Evolutionary conservation across 2,113 vertebrate genomes (phyloP), one percentile per base, ranked within the genome.

Genomic region (Willisornis vidua): DNA sequence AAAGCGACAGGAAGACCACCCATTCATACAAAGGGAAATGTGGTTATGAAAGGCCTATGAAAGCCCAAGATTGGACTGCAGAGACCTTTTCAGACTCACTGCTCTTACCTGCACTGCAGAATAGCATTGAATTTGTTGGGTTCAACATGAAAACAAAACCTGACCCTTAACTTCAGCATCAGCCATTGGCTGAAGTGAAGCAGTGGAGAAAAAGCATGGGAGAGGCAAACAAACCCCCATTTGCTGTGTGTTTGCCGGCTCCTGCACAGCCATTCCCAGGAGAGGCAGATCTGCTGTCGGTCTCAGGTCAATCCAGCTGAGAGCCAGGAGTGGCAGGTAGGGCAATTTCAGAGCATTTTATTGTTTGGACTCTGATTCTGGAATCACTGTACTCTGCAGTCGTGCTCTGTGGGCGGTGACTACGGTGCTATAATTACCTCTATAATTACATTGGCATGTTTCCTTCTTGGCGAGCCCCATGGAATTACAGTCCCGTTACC

Each of bases 351-450:
- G 62, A 95, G 77, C 58, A 10, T 5, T 79, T 87, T 3, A 37
- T 49, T 94, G 81, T 79, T 89, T 92, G 93, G 89, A 54, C 58
- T 95, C 91, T 87, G 89, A 96, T 93, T 93, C 84, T 93, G 91
- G 71, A 96, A 89, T 82, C 87, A 6, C 15, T 87, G 95, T 85
- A 78, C 62, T 22, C 52, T 78, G 87, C 91, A 88, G 93, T 23
- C 14, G 59, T 85, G 87, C 70, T 90, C 89, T 85, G 96, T 96
- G 96, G 96, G 95, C 7, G 87, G 94, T 94, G 89, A 95, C 95
- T 97, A 70, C 29, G 12, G 91, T 93, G 95, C 95, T 97, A 24
- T 96, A 97, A 97, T 96, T 97, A 96, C 94, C 89, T 9, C 89
- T 93, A 12, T 95, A 97, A 97, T 96, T 97, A 96, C 94, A 76